Percentiles rank a stretch among this genome's conserved stretches.
Evolutionary conservation across 2,113 vertebrate genomes (phyloP).

Genomic region (Prunella fulvescens): DNA sequence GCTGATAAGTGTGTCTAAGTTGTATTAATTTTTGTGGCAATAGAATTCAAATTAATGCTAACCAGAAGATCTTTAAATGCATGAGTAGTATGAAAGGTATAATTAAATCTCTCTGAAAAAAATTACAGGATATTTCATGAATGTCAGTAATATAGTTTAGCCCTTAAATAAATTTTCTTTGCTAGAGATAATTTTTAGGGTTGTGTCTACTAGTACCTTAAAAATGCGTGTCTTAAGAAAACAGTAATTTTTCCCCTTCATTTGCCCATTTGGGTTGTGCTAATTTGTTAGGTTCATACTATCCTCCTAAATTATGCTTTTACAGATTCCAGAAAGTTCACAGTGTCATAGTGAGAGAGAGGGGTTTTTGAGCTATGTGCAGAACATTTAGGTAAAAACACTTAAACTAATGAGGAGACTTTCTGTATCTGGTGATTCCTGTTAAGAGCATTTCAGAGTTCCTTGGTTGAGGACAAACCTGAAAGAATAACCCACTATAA

Average conservation of each 20-base stretch:
- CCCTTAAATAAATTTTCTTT: neutral
- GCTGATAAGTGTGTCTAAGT: neutral
- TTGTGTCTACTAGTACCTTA: neutral
- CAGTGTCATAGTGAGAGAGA: neutral
- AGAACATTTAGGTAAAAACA: neutral
- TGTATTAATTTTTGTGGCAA: constrained; percentile 22
- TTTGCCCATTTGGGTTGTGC: neutral
- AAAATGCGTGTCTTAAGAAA: neutral
- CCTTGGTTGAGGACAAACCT: neutral
- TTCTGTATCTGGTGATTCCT: neutral
- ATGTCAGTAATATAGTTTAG: neutral
- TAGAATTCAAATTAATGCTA: constrained; percentile 41
- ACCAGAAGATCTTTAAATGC: neutral
- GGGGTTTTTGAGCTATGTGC: neutral
- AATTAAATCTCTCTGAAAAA: constrained; percentile 39
- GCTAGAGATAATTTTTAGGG: neutral
- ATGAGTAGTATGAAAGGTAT: neutral
- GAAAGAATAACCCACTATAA: neutral
- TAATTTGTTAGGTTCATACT: neutral
- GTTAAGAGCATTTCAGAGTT: neutral
- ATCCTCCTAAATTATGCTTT: neutral
- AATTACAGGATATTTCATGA: neutral
- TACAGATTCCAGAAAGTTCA: neutral
- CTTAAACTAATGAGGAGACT: neutral
- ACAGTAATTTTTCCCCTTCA: neutral